These are phyloP conservation scores for Xiphydria camelus DNA, from an alignment of 2,888 invertebrate genomes.

Conservation along the genomic window DNA sequence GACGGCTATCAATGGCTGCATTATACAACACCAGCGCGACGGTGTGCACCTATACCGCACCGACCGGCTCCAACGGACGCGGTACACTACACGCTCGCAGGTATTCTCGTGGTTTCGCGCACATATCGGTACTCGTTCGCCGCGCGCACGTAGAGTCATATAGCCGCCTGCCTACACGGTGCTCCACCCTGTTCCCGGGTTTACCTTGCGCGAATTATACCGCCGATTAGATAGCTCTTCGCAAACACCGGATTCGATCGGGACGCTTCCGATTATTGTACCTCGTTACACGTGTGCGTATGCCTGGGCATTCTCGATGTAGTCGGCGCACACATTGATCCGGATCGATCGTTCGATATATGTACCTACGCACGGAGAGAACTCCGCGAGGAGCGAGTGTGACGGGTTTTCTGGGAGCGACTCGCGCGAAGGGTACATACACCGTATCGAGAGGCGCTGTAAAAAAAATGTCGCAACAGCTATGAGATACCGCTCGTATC, in stretches of 20 bases:
- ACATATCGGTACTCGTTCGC: neutral
- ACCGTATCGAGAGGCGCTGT: too few species aligned
- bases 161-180: neutral
- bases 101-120: neutral
- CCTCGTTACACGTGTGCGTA: too few species aligned
- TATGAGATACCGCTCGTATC: too few species aligned
- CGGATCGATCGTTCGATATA: neutral
- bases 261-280: slow-evolving; percentile 28
- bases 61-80: neutral
- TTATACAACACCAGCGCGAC: slow-evolving; percentile 47
- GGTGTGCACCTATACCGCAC: slow-evolving; percentile 13
- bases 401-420: too few species aligned
- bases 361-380: too few species aligned
- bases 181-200: slow-evolving; percentile 22
- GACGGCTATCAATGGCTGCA: slow-evolving; percentile 55
- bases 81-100: neutral
- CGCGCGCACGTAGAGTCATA: too few species aligned
- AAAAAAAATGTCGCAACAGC: too few species aligned
- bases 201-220: slow-evolving; percentile 41
- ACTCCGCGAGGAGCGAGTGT: too few species aligned
- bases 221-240: slow-evolving; percentile 46
- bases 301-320: too few species aligned
- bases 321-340: too few species aligned
- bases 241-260: slow-evolving; percentile 29
- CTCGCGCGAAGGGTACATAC: too few species aligned